Evolutionary conservation across 2,113 vertebrate genomes (phyloP).

Genomic region (Ovibos moschatus): DNA sequence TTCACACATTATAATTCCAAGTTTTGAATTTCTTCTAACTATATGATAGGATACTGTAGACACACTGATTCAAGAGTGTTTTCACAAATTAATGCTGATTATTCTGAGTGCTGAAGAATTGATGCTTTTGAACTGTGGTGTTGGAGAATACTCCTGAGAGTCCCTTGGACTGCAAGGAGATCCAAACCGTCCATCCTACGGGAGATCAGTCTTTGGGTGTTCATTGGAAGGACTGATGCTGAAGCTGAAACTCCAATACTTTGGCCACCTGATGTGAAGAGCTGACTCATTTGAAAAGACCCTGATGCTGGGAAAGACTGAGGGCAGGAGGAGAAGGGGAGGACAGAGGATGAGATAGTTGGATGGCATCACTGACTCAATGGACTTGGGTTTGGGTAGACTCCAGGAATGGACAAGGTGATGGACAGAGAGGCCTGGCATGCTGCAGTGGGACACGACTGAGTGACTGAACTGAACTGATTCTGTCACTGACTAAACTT

Average conservation of each 20-base stretch:
- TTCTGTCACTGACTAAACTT: background rate
- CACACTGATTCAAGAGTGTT: background rate
- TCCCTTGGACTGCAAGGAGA: background rate
- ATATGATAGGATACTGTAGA: background rate
- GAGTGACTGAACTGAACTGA: background rate
- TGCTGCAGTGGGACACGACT: background rate
- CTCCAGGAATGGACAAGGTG: background rate
- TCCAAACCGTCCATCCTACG: background rate
- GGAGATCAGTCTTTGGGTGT: background rate
- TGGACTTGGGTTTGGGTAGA: background rate
- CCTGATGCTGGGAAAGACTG: background rate
- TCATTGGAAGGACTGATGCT: background rate
- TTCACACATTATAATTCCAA: constrained; percentile 20
- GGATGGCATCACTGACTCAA: background rate
- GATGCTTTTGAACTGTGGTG: background rate
- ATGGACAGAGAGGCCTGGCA: background rate
- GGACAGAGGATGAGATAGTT: rapidly evolving
- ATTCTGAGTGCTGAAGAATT: background rate
- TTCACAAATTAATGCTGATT: background rate
- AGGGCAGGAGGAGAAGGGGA: background rate
- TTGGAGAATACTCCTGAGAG: background rate
- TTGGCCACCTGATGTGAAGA: background rate
- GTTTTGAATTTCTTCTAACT: constrained; percentile 13
- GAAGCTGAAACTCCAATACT: background rate
- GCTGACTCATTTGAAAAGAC: background rate